These are phyloP conservation scores for Lasioglossum villosulum DNA, from an alignment of 2,888 invertebrate genomes.

Conservation along the genomic window DNA sequence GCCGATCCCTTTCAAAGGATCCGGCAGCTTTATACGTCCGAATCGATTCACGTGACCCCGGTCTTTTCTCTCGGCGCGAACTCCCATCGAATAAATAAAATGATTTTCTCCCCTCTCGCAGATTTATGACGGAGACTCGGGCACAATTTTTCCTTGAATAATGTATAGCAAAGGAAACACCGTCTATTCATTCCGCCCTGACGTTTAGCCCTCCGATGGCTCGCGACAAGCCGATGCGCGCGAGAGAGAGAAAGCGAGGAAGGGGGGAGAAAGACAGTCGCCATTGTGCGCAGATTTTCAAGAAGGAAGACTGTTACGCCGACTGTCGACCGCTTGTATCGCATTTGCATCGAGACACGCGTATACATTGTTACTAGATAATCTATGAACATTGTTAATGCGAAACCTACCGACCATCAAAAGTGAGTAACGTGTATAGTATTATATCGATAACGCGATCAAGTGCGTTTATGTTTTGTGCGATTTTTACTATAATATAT, in stretches of 20 bases:
- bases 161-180: slow-evolving; percentile 14
- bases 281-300: neutral
- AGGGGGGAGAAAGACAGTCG: neutral
- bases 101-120: slow-evolving; percentile 2
- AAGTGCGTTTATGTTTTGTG: too few species aligned
- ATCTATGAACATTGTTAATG: neutral
- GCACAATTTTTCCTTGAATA: slow-evolving; percentile 15
- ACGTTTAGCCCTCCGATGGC: slow-evolving; percentile 7
- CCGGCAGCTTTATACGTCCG: neutral
- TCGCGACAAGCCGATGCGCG: neutral
- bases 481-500: too few species aligned
- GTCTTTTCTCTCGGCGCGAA: slow-evolving; percentile 1
- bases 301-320: neutral
- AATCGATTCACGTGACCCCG: neutral
- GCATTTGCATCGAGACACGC: neutral
- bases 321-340: neutral
- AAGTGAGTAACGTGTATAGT: too few species aligned
- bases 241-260: neutral
- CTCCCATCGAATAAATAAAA: slow-evolving; percentile 2
- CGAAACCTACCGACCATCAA: too few species aligned
- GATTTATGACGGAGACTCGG: neutral
- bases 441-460: too few species aligned
- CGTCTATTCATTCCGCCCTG: slow-evolving; percentile 2
- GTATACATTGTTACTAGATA: neutral
- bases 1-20: slow-evolving; percentile 1